These are phyloP conservation scores for Cairina moschata DNA, from an alignment of 2,113 vertebrate genomes.

Conservation along the genomic window DNA sequence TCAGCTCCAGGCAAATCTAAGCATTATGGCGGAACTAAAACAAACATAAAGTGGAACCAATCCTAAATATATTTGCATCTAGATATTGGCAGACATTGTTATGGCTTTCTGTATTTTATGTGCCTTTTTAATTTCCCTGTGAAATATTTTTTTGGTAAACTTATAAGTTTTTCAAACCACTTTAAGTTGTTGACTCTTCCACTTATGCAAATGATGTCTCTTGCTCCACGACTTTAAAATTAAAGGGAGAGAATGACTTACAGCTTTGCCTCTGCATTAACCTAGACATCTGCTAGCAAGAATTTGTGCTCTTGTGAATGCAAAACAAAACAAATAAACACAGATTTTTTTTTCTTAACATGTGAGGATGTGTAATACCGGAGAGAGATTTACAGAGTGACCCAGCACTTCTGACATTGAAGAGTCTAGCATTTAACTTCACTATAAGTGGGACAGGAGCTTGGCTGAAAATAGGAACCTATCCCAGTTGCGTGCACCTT, in stretches of 20 bases:
- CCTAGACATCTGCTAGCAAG: neutral
- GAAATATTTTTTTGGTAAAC: slow-evolving; percentile 51
- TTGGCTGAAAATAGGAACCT: neutral
- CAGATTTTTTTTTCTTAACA: neutral
- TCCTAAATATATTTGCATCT: slow-evolving; percentile 58
- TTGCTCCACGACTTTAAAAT: neutral
- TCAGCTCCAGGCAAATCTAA: slow-evolving; percentile 44
- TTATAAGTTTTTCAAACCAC: slow-evolving; percentile 18
- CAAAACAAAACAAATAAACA: neutral
- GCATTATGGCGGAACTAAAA: slow-evolving; percentile 42
- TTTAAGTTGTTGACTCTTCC: slow-evolving; percentile 46
- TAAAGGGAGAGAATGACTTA: neutral
- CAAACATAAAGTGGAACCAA: slow-evolving; percentile 65
- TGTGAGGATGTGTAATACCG: neutral
- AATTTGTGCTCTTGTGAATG: neutral
- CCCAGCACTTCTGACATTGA: neutral
- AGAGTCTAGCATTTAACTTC: neutral
- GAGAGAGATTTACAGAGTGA: neutral
- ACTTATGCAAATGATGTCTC: neutral
- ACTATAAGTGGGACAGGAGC: neutral
- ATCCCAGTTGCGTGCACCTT: neutral
- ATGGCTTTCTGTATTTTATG: slow-evolving; percentile 45
- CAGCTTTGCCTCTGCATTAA: slow-evolving; percentile 5
- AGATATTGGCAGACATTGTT: slow-evolving; percentile 59
- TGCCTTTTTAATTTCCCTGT: slow-evolving; percentile 23